phyloP scores from a whole-genome alignment of 2,797 vertebrate genomes.

The Alcedo quadribrachys region DNA sequence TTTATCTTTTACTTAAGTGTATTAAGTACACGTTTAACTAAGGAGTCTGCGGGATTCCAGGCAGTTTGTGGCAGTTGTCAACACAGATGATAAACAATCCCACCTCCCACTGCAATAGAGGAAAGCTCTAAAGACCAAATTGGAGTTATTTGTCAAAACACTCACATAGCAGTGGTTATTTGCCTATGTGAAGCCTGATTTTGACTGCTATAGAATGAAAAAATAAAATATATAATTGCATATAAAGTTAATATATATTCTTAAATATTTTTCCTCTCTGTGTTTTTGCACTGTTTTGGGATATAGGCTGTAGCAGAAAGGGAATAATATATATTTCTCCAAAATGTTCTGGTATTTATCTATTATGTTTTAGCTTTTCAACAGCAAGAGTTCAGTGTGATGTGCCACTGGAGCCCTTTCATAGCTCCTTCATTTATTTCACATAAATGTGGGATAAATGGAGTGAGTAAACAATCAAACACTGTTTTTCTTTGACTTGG shows the following conservation, averaged over 20 bases:
- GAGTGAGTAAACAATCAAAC: slow-evolving; percentile 29
- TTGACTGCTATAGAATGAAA: not conserved
- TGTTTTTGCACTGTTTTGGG: not conserved
- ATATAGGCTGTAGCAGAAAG: not conserved
- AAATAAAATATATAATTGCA: too few relatives aligned
- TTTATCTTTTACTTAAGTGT: not conserved
- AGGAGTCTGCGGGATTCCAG: not conserved
- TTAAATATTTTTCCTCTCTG: not conserved
- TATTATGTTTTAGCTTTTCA: not conserved
- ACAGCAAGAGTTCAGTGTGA: not conserved
- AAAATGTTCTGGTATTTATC: not conserved
- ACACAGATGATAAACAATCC: not conserved
- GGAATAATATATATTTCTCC: not conserved
- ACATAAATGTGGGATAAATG: slow-evolving; percentile 27
- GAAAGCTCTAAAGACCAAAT: not conserved
- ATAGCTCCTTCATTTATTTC: slow-evolving; percentile 19
- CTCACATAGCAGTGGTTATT: not conserved
- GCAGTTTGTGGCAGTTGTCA: not conserved
- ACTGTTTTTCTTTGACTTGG: not conserved
- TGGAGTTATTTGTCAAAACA: not conserved
- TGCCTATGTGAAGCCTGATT: not conserved
- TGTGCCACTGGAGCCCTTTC: not conserved
- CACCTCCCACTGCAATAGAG: not conserved
- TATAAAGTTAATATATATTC: not conserved
- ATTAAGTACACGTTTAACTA: not conserved